Conservation (phyloP, 2,888 invertebrate species). For the Sphaeridia pumilis region DNA sequence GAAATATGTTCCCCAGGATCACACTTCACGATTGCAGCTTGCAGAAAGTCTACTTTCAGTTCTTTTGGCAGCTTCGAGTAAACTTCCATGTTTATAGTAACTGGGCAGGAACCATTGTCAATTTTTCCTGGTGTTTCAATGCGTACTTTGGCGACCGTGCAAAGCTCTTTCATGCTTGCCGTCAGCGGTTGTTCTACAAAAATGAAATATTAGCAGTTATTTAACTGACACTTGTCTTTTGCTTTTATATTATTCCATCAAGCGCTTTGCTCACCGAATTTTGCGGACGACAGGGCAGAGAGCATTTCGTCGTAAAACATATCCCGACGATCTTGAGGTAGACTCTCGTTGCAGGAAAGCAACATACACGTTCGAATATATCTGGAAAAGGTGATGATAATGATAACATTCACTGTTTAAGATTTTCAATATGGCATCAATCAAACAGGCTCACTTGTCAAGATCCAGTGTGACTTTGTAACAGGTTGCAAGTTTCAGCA, state of each 20-base stretch:
- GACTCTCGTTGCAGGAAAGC: slow-evolving; percentile 50
- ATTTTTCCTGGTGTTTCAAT: slow-evolving; percentile 32
- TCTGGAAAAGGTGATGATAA: slow-evolving; percentile 39
- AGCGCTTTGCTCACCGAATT: slow-evolving; percentile 18
- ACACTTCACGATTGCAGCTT: slow-evolving; percentile 31
- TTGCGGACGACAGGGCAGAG: slow-evolving; percentile 46
- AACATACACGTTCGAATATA: slow-evolving; percentile 67
- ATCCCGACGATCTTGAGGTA: slow-evolving; percentile 60
- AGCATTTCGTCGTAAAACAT: slow-evolving; percentile 74
- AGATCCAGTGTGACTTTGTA: slow-evolving; percentile 67
- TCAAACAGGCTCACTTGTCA: slow-evolving; percentile 47
- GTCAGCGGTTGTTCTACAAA: slow-evolving; percentile 20
- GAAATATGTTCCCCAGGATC: slow-evolving; percentile 16
- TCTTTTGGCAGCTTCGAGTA: slow-evolving; percentile 29
- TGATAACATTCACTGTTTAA: background rate
- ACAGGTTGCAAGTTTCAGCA: slow-evolving; percentile 71
- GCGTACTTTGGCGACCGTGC: slow-evolving; percentile 24
- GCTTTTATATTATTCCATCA: background rate
- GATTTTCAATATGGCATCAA: background rate
- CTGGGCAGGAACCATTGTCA: slow-evolving; percentile 26
- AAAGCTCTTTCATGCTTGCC: slow-evolving; percentile 29
- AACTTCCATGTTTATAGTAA: slow-evolving; percentile 23
- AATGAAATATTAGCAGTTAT: background rate
- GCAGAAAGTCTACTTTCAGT: slow-evolving; percentile 24
- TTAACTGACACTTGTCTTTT: slow-evolving; percentile 1